Percentiles rank a stretch among this genome's conserved stretches.
phyloP scores from a whole-genome alignment of 1,140 invertebrate species.

The Orchestia grillus region DNA sequence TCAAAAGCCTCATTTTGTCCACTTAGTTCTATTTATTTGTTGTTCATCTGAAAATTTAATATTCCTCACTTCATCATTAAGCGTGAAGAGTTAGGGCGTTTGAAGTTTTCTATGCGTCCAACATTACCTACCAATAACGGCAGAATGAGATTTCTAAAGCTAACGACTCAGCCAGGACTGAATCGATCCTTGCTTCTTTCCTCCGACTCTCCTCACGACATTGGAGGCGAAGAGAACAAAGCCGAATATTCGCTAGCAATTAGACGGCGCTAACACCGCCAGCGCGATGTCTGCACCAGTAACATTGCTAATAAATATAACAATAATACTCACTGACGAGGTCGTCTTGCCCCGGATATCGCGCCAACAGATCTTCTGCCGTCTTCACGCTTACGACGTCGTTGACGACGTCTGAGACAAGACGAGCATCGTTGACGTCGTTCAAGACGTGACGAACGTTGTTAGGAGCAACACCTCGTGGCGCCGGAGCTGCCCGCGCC shows the following conservation, averaged over 20 bases:
- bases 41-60: background rate
- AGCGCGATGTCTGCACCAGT: background rate
- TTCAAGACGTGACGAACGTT: background rate
- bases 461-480: background rate
- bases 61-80: background rate
- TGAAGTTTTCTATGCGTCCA: no score
- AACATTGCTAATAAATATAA: background rate
- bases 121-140: background rate
- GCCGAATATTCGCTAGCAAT: background rate
- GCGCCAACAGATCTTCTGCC: slow-evolving; percentile 26
- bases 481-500: background rate
- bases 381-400: slow-evolving; percentile 7
- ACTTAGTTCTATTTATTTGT: no score
- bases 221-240: background rate
- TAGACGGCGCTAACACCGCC: background rate
- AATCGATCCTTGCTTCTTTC: background rate
- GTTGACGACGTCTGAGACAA: background rate
- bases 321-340: slow-evolving; percentile 42
- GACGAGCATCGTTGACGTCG: background rate
- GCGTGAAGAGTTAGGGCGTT: background rate
- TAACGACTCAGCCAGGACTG: background rate
- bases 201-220: background rate
- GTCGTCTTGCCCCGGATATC: slow-evolving; percentile 34
- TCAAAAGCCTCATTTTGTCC: no score
- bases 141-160: background rate